Evolutionary conservation across 2,797 vertebrate genomes (phyloP), one percentile per base, ranked within the genome.

Genomic region (Propithecus deckenii): DNA sequence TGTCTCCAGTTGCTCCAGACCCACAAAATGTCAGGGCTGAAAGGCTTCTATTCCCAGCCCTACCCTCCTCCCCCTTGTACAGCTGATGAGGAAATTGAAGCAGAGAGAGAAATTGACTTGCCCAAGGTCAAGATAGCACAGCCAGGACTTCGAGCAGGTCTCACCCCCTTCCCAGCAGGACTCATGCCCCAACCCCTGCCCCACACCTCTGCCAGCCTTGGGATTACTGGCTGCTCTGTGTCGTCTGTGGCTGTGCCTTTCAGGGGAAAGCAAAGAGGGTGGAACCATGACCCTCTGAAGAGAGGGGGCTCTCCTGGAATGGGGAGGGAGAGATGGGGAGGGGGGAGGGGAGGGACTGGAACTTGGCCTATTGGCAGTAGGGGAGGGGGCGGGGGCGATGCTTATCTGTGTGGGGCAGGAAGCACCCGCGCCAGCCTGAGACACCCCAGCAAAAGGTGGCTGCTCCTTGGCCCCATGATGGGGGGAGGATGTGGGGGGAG

Each of bases 341-440:
- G 93, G 71, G 63, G 83, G 12, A 74, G 52, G 43, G 72, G 92
- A 74, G 88, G 90, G 74, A 76, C 67, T 95, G 95, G 94, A 96
- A 94, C 97, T 69, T 93, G 86, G 97, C 92, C 96, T 97, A 67
- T 97, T 96, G 96, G 95, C 89, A 91, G 96, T 95, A 83, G 97
- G 97, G 95, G 91, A 93, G 89, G 96, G 97, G 95, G 91, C 23
- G 35, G 91, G 91, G 86, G 80, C 10, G 97, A 98, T 98, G 98
- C 97, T 98, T 98, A 98, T 98, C 98, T 96, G 96, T 97, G 85
- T 23, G 83, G 98, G 96, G 96, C 97, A 98, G 98, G 97, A 98
- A 98, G 97, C 97, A 93, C 96, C 97, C 80, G 59, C 80, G 90
- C 89, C 96, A 91, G 85, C 86, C 94, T 93, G 79, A 84, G 95